Evolutionary conservation across 2,888 invertebrate species (phyloP).

Genomic region (Yponomeuta plumbellus): DNA sequence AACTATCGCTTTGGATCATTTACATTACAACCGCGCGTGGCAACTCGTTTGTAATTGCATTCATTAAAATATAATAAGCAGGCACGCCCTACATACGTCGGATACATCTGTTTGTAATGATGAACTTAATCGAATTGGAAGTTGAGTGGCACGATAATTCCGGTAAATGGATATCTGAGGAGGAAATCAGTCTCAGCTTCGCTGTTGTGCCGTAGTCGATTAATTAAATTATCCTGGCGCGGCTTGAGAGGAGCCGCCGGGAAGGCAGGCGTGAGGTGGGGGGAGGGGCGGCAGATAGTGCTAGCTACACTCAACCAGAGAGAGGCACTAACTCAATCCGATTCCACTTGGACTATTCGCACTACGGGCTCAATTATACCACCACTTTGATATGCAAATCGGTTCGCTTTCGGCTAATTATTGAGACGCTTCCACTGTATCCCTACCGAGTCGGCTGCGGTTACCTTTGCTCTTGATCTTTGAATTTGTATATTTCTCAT

Average conservation of each 20-base stretch:
- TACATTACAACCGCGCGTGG: conserved; percentile 6
- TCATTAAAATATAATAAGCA: conserved; percentile 16
- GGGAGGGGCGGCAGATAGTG: conserved; percentile 31
- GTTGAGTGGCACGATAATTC: conserved; percentile 61
- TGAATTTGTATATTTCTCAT: background rate
- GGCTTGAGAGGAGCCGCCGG: conserved; percentile 34
- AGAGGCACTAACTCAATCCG: conserved; percentile 67
- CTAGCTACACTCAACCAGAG: conserved; percentile 52
- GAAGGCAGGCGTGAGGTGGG: conserved; percentile 25
- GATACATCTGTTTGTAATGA: conserved; percentile 33
- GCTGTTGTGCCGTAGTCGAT: conserved; percentile 58
- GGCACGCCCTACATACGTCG: conserved; percentile 25
- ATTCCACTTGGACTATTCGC: conserved; percentile 72
- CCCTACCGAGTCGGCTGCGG: background rate
- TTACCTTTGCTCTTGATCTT: conserved; percentile 8
- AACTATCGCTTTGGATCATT: conserved; percentile 16
- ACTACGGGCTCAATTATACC: conserved; percentile 68
- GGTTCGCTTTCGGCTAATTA: conserved; percentile 68
- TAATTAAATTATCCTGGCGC: conserved; percentile 66
- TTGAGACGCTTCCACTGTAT: conserved; percentile 57
- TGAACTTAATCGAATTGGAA: conserved; percentile 55
- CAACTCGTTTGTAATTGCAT: conserved; percentile 19
- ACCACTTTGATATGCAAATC: conserved; percentile 74
- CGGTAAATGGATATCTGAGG: conserved; percentile 65
- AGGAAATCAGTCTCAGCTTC: conserved; percentile 61